Base-by-base conservation (phyloP, 2,888 invertebrate genomes). In the Toxonevra muliebris region DNA sequence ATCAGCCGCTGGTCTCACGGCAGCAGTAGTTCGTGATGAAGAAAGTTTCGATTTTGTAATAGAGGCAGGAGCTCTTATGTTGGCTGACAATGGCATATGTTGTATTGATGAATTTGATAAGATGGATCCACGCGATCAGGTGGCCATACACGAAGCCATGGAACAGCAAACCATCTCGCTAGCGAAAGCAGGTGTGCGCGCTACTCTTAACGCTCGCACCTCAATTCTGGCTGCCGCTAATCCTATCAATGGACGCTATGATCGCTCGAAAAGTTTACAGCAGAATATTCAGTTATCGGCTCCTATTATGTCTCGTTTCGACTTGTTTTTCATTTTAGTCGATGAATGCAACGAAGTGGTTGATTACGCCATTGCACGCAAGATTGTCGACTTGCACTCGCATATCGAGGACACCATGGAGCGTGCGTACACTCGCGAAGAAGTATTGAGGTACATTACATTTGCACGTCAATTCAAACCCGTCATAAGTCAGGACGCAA, bases 21-120 rank as follows among this genome's bases (percentile, higher is more conserved):
- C 99, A 0, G 99, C 99, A 17, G 99, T 99, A 0, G 98, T 99
- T 0, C 80, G 89, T 81, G 99, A 99, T 82, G 98, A 99, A 84
- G 99, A 99, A 84, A 95, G 97, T 0, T 93, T 93, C 72, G 98
- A 99, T 86, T 99, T 98, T 86, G 98, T 99, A 10, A 99, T 99
- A 71, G 99, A 99, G 87, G 99, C 98, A 9, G 99, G 98, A n/a
- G 99, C 99, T 0, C 87, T 99, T 42, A 98, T 99, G 98, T 88
- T 99, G 79, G 99, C 99, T 0, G 99, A 99, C 86, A 98, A 98
- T 82, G 97, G 98, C 7, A 94, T 98, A 58, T 98, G 98, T 79
- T 98, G 98, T 82, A 99, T 99, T 77, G 99, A 99, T 80, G 99
- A 99, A 87, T 99, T 99, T 86, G 99, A 99, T 85, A 99, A 99